Percentiles rank a stretch among this genome's conserved stretches.
phyloP scores from a whole-genome alignment of 2,113 vertebrate species.

The Myotis yumanensis region DNA sequence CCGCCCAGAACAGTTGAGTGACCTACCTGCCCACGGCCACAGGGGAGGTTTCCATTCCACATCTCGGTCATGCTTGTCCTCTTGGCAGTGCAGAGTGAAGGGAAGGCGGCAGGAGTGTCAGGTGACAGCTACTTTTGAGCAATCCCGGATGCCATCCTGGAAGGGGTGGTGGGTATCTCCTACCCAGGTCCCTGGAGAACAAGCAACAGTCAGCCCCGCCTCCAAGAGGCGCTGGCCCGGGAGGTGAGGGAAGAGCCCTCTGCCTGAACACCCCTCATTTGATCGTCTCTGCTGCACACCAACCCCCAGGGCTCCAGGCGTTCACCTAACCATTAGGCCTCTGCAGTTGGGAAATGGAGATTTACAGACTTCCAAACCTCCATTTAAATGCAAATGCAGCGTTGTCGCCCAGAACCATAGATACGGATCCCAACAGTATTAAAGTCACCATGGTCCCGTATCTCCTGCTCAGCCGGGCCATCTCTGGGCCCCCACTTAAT shows the following conservation, averaged over 20 bases:
- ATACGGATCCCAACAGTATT: slow-evolving; percentile 73
- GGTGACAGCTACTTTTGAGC: background rate
- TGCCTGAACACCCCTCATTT: background rate
- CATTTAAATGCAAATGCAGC: slow-evolving; percentile 86
- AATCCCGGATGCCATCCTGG: background rate
- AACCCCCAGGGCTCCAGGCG: slow-evolving; percentile 63
- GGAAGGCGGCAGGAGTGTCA: background rate
- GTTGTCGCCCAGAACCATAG: slow-evolving; percentile 63
- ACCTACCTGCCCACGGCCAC: background rate
- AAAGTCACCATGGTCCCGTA: background rate
- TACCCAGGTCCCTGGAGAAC: accelerated
- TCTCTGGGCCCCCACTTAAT: accelerated
- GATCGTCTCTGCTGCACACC: slow-evolving; percentile 13
- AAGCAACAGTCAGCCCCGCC: background rate
- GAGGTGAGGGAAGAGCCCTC: background rate
- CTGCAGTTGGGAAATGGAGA: slow-evolving; percentile 76
- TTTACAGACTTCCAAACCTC: slow-evolving; percentile 82
- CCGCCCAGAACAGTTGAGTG: accelerated
- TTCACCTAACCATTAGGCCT: slow-evolving; percentile 80
- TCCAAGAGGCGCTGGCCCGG: accelerated
- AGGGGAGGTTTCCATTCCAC: accelerated
- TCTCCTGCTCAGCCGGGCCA: background rate
- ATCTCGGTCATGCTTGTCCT: background rate
- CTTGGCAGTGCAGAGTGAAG: background rate
- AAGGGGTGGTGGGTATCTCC: accelerated